Base-by-base conservation (phyloP, 2,113 vertebrate species). In the Percopsis transmontana region DNA sequence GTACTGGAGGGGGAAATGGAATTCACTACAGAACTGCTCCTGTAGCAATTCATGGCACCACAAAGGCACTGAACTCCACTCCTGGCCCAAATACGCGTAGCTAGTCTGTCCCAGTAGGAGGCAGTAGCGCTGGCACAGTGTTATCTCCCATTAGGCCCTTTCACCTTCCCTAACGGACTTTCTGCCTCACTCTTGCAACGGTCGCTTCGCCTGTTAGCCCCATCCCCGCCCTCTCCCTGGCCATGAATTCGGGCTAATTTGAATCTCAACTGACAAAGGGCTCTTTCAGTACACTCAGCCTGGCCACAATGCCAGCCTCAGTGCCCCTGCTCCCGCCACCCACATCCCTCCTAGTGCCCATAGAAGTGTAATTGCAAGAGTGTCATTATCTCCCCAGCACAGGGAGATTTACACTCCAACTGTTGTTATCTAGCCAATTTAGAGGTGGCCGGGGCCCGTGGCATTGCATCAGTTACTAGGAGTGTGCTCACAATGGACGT, bases 211-310 rank as follows among this genome's bases (percentile, higher is more conserved):
- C 44, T 44, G 20, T 55, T 50, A 21, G 41, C 48, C 14, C 38
- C 53, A 66, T 58, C 21, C 47, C 42, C 21, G 13, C 45, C 55
- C 24, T 65, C 73, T 54, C 42, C 64, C 33, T 53, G 72, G 38
- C 58, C 58, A 2, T 24, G 67, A 66, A 58, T 73, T 63, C 39
- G 52, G 74, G 82, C 83, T 84, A 85, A 91, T 88, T 85, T 86
- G 70, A 84, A 88, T 77, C 68, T 55, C 14, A 10, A 45, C 50
- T 70, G 68, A 91, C 90, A 91, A 91, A 85, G 66, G 61, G 66
- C 23, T 62, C 87, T 87, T 90, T 91, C 80, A 89, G 74, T 21
- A 42, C 53, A 9, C 68, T 72, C 73, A 45, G 64, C 62, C 27
- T 21, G 62, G 66, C 72, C 81, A 78, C 85, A 89, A 81, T 84